Evolutionary conservation across 1,140 invertebrate species (phyloP), one percentile per base, ranked within the genome.

Genomic region (Choristoneura fumiferana): DNA sequence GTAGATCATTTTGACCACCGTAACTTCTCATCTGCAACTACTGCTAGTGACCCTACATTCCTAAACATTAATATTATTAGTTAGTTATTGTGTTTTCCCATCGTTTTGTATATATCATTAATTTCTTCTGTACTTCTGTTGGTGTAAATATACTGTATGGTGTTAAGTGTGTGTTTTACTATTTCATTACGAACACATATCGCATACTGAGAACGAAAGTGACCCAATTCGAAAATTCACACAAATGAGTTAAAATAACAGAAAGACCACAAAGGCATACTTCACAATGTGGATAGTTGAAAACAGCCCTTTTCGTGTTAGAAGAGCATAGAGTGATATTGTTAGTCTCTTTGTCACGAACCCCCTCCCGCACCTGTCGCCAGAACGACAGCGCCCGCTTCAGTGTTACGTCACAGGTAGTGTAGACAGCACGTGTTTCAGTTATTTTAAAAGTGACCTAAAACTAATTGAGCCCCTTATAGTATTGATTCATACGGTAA

Each of bases 171-270:
- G n/a, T n/a, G n/a, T n/a, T n/a, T n/a, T n/a, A n/a, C n/a, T n/a
- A n/a, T n/a, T n/a, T n/a, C n/a, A n/a, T n/a, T n/a, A n/a, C n/a
- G n/a, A n/a, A 36, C 10, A 36, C 39, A 43, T 43, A 43, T 43
- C 39, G 39, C 39, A 15, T 43, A 12, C 14, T 43, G 17, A 43
- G 39, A 43, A 43, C 13, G 39, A 43, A 43, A 43, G 13, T 43
- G 39, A 43, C 39, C 39, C 39, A 43, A 43, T 12, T 14, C 39
- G 39, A 43, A 43, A 43, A 43, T 43, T 43, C 9, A 9, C 17
- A 18, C 5, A 43, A 43, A 15, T 43, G 13, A 43, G 39, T 43
- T 15, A 43, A 9, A 15, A 4, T 4, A 4, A 37, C 35, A 37
- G 9, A 37, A 37, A 1, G 35, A 37, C 35, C 35, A 4, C 9